Conservation (phyloP, 1,140 invertebrate genomes). For the Philotrypesis tridentata region DNA sequence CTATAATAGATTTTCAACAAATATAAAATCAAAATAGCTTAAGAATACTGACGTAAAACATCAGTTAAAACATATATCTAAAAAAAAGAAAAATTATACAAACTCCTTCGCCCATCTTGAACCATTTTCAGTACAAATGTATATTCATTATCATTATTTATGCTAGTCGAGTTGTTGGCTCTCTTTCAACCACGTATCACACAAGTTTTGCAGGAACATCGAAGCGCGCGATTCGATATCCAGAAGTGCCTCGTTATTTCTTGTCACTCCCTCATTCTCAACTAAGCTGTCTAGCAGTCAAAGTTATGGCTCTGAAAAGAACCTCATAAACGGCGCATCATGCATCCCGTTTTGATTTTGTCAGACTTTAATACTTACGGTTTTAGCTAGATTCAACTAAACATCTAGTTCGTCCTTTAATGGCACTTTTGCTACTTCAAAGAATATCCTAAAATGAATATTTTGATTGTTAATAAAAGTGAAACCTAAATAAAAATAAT, state of each 20-base stretch:
- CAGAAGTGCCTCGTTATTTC: slow-evolving; percentile 27
- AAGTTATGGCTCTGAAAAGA: slow-evolving; percentile 33
- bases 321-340: slow-evolving; percentile 11
- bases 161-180: slow-evolving; percentile 34
- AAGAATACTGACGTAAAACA: slow-evolving; percentile 53
- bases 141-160: slow-evolving; percentile 29
- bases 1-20: slow-evolving; percentile 64
- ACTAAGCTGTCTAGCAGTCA: slow-evolving; percentile 39
- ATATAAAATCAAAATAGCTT: slow-evolving; percentile 60
- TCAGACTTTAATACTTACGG: slow-evolving; percentile 47
- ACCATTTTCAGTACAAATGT: slow-evolving; percentile 25
- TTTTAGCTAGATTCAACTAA: slow-evolving; percentile 51
- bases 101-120: slow-evolving; percentile 38
- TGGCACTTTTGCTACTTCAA: slow-evolving; percentile 85
- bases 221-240: slow-evolving; percentile 32
- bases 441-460: slow-evolving; percentile 82
- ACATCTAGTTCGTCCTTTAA: slow-evolving; percentile 70
- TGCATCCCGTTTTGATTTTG: slow-evolving; percentile 9
- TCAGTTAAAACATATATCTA: slow-evolving; percentile 31
- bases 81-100: slow-evolving; percentile 46
- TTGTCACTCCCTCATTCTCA: slow-evolving; percentile 17
- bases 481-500: slow-evolving; percentile 17
- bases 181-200: slow-evolving; percentile 48
- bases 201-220: slow-evolving; percentile 37
- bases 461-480: slow-evolving; percentile 29